phyloP scores from a whole-genome alignment of 2,888 invertebrate species.

The Aricia artaxerxes region DNA sequence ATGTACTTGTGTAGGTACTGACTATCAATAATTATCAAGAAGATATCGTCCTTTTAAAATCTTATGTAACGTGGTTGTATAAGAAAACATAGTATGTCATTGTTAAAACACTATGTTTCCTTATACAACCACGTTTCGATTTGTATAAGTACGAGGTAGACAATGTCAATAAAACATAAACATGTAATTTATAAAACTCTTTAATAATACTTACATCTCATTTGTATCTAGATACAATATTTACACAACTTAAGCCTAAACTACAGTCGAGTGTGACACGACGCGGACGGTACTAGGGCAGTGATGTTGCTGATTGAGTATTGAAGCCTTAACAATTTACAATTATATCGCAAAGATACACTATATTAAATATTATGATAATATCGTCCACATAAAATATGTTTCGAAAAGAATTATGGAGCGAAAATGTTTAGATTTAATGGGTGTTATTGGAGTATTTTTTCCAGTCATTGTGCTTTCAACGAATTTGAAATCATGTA shows the following conservation, averaged over 20 bases:
- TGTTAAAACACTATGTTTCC: too few relatives aligned
- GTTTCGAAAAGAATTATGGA: not conserved
- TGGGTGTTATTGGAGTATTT: not conserved
- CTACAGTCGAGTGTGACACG: constrained; percentile 4
- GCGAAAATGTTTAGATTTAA: too few relatives aligned
- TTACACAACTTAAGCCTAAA: constrained; percentile 65
- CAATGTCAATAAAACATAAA: constrained; percentile 33
- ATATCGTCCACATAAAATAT: not conserved
- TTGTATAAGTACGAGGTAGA: not conserved
- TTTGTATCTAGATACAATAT: constrained; percentile 78
- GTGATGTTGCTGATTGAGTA: constrained; percentile 34
- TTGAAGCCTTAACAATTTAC: constrained; percentile 32
- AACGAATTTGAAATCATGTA: not conserved
- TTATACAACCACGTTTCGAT: too few relatives aligned
- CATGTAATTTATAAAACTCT: constrained; percentile 56
- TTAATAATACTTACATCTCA: constrained; percentile 74
- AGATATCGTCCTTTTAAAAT: too few relatives aligned
- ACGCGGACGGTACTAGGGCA: constrained; percentile 25
- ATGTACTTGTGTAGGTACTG: too few relatives aligned
- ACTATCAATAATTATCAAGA: too few relatives aligned
- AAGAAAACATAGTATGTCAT: too few relatives aligned
- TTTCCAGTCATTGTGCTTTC: not conserved
- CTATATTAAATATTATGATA: constrained; percentile 45
- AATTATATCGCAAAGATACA: constrained; percentile 66
- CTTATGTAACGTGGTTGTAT: too few relatives aligned